Conservation (phyloP, 2,797 vertebrate species). For the Manis crassicaudata region DNA sequence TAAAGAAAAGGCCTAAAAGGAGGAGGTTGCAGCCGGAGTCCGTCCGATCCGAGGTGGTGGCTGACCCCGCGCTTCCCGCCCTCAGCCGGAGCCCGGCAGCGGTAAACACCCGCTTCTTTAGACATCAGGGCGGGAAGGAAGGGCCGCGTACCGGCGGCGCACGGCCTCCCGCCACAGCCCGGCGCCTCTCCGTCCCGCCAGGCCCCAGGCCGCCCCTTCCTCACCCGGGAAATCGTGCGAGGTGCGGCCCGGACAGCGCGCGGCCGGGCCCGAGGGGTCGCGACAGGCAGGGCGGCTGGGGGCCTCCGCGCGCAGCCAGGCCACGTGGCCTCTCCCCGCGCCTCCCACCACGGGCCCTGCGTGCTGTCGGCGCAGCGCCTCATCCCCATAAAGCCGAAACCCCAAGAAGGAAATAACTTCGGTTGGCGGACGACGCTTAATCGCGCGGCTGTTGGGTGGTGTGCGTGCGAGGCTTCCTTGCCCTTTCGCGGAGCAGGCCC, state of each 20-base stretch:
- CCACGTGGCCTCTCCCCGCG: slow-evolving; percentile 40
- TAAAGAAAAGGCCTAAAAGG: slow-evolving; percentile 36
- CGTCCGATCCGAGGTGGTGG: not conserved
- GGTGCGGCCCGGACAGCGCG: not conserved
- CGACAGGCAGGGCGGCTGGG: not conserved
- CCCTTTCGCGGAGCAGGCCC: not conserved
- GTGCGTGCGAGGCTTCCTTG: not conserved
- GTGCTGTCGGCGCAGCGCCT: not conserved
- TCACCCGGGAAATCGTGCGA: not conserved
- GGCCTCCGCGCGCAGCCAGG: not conserved
- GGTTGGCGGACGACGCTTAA: not conserved
- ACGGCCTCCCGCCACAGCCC: not conserved
- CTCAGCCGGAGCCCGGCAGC: not conserved
- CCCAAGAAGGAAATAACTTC: not conserved
- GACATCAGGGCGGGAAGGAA: not conserved
- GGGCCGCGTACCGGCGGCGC: not conserved
- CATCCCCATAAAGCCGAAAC: not conserved
- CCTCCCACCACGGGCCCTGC: not conserved
- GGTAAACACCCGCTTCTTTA: not conserved
- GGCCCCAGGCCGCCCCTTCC: not conserved
- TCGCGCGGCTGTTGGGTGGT: not conserved
- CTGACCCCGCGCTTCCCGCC: not conserved
- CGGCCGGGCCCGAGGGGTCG: no score
- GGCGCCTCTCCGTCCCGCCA: not conserved
- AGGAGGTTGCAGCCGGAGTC: not conserved